These are phyloP conservation scores for Pangasius krempfi DNA, from an alignment of 2,797 vertebrate species.

Conservation along the genomic window DNA sequence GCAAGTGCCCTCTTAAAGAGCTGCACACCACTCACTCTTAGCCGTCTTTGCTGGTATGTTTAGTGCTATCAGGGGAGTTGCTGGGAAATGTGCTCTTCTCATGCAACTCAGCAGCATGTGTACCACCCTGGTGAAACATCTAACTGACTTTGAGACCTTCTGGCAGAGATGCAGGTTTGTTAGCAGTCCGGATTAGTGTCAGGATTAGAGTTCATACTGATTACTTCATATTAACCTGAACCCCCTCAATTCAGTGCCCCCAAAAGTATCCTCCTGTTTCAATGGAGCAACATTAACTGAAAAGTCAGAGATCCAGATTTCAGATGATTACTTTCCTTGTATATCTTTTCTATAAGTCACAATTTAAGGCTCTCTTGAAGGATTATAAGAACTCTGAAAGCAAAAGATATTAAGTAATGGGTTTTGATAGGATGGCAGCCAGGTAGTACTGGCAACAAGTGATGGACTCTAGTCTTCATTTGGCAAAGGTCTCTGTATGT, in stretches of 20 bases:
- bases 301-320: background rate
- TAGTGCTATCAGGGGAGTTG: slow-evolving; percentile 71
- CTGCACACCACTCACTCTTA: slow-evolving; percentile 73
- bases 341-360: slow-evolving; percentile 46
- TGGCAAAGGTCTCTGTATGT: slow-evolving; percentile 61
- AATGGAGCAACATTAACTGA: background rate
- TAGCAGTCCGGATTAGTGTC: slow-evolving; percentile 46
- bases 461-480: slow-evolving; percentile 27
- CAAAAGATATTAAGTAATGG: slow-evolving; percentile 46
- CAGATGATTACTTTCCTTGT: slow-evolving; percentile 5
- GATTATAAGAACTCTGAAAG: background rate
- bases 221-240: slow-evolving; percentile 63
- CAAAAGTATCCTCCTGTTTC: background rate
- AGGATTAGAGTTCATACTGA: slow-evolving; percentile 61
- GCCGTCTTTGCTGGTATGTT: slow-evolving; percentile 72
- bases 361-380: slow-evolving; percentile 50
- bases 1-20: slow-evolving; percentile 75
- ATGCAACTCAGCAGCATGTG: slow-evolving; percentile 70
- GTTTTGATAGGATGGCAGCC: slow-evolving; percentile 68
- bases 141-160: slow-evolving; percentile 27
- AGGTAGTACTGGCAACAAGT: slow-evolving; percentile 55
- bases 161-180: slow-evolving; percentile 52
- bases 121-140: slow-evolving; percentile 57
- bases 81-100: slow-evolving; percentile 79
- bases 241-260: background rate